phyloP scores from a whole-genome alignment of 2,888 invertebrate species.

The Hypomecis atomaria region DNA sequence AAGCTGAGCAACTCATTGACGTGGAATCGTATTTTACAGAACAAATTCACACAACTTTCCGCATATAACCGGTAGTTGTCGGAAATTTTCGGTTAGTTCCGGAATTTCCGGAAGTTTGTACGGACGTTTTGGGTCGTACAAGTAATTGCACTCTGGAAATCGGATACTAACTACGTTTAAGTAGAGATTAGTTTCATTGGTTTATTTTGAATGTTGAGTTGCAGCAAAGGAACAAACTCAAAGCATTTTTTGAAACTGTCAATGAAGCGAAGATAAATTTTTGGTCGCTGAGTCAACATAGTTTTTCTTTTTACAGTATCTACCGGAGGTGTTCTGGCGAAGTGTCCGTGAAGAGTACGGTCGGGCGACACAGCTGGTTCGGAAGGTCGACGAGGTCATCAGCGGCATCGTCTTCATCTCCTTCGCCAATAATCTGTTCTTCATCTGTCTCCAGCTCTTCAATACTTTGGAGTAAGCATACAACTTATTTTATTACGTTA shows the following conservation, averaged over 20 bases:
- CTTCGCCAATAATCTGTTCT: slow-evolving; percentile 89
- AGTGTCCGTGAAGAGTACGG: slow-evolving; percentile 87
- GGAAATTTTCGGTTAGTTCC: slow-evolving; percentile 8
- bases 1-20: slow-evolving; percentile 13
- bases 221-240: too few relatives aligned
- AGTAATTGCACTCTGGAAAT: slow-evolving; percentile 33
- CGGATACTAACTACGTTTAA: slow-evolving; percentile 3
- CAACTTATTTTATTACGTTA: not conserved
- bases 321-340: slow-evolving; percentile 88
- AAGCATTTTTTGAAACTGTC: too few relatives aligned
- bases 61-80: slow-evolving; percentile 5
- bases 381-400: slow-evolving; percentile 86
- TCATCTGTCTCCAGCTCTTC: slow-evolving; percentile 89
- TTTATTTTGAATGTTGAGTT: too few relatives aligned
- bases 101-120: slow-evolving; percentile 12
- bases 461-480: slow-evolving; percentile 87
- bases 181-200: slow-evolving; percentile 4
- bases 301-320: too few relatives aligned
- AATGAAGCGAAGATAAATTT: too few relatives aligned
- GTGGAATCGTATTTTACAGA: slow-evolving; percentile 13
- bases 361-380: slow-evolving; percentile 84
- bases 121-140: slow-evolving; percentile 26
- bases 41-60: slow-evolving; percentile 15
- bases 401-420: slow-evolving; percentile 87
- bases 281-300: too few relatives aligned